These are phyloP conservation scores for Calyptomena viridis DNA, from an alignment of 2,113 vertebrate species.

Conservation along the genomic window DNA sequence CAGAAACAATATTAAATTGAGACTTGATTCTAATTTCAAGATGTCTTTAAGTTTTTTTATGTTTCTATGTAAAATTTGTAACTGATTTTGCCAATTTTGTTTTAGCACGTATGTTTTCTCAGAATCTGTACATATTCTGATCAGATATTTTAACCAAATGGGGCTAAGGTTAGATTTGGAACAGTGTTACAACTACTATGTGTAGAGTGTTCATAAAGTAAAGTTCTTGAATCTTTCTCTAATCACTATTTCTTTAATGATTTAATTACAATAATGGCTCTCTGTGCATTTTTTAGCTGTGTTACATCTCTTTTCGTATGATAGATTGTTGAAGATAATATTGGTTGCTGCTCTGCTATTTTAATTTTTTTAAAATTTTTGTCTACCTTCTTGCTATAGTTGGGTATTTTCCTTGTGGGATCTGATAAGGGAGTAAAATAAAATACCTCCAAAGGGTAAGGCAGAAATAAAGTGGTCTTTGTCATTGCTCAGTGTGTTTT, in stretches of 20 bases:
- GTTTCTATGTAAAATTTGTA: not conserved
- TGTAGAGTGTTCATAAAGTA: not conserved
- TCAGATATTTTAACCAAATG: not conserved
- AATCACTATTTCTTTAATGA: not conserved
- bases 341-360: not conserved
- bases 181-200: not conserved
- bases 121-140: not conserved
- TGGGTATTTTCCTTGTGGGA: not conserved
- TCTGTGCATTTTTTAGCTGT: not conserved
- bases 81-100: not conserved
- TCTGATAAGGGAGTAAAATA: not conserved
- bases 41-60: not conserved
- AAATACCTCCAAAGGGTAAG: not conserved
- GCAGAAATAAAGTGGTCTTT: not conserved
- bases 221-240: not conserved
- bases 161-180: not conserved
- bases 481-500: not conserved
- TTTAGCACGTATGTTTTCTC: not conserved
- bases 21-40: not conserved
- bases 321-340: not conserved
- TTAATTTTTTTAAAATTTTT: not conserved
- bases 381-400: not conserved
- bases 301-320: not conserved
- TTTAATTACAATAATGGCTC: not conserved
- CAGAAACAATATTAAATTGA: not conserved